phyloP scores from a whole-genome alignment of 2,797 vertebrate genomes.

The Pitangus sulphuratus region DNA sequence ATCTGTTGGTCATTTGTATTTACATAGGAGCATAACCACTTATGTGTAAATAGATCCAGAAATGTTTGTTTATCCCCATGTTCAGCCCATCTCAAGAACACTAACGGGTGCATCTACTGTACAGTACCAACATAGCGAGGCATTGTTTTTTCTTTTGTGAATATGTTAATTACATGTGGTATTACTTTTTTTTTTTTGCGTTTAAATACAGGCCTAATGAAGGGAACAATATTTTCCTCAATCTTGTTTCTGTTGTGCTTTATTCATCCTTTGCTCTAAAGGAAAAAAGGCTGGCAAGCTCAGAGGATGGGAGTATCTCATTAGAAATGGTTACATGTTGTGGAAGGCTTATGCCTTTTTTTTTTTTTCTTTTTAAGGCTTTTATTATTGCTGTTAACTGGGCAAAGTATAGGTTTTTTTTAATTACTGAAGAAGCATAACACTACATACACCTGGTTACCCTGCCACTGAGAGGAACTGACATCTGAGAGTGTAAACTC shows the following conservation, averaged over 20 bases:
- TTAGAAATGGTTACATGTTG: constrained; percentile 59
- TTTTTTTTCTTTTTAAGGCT: constrained; percentile 20
- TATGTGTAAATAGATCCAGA: constrained; percentile 70
- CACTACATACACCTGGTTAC: constrained; percentile 58
- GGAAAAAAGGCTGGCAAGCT: constrained; percentile 43
- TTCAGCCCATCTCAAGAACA: constrained; percentile 68
- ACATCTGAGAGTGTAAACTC: constrained; percentile 49
- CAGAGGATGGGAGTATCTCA: constrained; percentile 73
- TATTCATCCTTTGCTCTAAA: constrained; percentile 61
- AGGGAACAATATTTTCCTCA: constrained; percentile 86
- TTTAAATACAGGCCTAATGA: constrained; percentile 89
- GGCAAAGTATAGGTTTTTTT: constrained; percentile 65
- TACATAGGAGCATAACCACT: constrained; percentile 70
- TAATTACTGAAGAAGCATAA: constrained; percentile 71
- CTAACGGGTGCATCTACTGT: constrained; percentile 69
- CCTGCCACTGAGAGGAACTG: constrained; percentile 49
- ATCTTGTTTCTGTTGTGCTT: constrained; percentile 75
- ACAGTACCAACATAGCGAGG: constrained; percentile 68
- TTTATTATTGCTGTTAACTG: constrained; percentile 64
- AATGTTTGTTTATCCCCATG: constrained; percentile 57
- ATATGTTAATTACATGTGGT: constrained; percentile 82
- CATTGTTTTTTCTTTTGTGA: constrained; percentile 73
- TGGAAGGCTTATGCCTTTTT: constrained; percentile 46
- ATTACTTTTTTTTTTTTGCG: constrained; percentile 76
- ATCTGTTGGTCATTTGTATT: constrained; percentile 75